Evolutionary conservation across 2,888 invertebrate genomes (phyloP).

Genomic region (Habrosyne pyritoides): DNA sequence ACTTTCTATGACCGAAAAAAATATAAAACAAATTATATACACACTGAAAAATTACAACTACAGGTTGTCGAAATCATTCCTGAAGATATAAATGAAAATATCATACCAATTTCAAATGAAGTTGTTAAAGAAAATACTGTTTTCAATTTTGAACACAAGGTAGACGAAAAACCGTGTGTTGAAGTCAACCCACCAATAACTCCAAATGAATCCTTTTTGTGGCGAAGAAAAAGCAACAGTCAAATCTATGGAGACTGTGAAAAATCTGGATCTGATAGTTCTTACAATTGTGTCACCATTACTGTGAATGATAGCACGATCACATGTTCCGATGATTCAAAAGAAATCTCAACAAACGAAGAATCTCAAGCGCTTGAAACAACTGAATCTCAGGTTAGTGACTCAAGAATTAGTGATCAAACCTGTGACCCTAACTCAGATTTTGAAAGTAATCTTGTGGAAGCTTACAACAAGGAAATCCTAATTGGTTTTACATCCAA

Average conservation of each 20-base stretch:
- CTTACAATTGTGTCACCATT: constrained; percentile 63
- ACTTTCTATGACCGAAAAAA: constrained; percentile 71
- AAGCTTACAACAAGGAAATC: constrained; percentile 75
- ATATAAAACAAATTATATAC: constrained; percentile 77
- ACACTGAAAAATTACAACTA: constrained; percentile 70
- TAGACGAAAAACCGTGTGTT: constrained; percentile 48
- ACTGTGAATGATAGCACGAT: constrained; percentile 53
- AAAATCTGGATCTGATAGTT: constrained; percentile 59
- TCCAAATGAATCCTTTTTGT: constrained; percentile 87
- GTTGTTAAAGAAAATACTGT: constrained; percentile 24
- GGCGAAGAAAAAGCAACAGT: constrained; percentile 79
- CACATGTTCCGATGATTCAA: constrained; percentile 41
- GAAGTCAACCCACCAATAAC: constrained; percentile 69
- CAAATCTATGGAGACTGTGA: constrained; percentile 72
- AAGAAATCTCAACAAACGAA: constrained; percentile 41
- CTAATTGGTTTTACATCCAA: constrained; percentile 64
- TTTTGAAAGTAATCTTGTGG: constrained; percentile 74
- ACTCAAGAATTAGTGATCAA: constrained; percentile 21
- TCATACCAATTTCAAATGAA: constrained; percentile 21
- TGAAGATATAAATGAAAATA: constrained; percentile 65
- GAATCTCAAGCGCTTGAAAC: constrained; percentile 48
- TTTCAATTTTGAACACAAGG: constrained; percentile 21
- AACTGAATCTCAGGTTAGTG: constrained; percentile 50
- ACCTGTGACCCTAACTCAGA: constrained; percentile 57
- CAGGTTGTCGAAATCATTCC: constrained; percentile 77